Evolutionary conservation across 2,113 vertebrate genomes (phyloP), one percentile per base, ranked within the genome.

Genomic region (Prionailurus viverrinus): DNA sequence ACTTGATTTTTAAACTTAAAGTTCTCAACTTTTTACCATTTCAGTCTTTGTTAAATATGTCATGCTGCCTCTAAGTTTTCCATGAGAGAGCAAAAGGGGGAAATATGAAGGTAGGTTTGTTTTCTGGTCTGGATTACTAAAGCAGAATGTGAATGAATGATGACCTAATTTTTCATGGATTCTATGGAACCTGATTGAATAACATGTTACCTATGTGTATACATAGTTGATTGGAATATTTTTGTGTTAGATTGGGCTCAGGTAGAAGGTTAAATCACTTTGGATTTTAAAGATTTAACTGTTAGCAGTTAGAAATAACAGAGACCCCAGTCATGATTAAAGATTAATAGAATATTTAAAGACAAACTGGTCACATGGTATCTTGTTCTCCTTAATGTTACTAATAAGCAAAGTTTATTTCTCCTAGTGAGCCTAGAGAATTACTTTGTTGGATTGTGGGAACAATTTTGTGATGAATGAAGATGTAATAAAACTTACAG

Each of bases 301-400:
- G 51, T 74, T 53, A 74, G 45, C 6, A 73, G 18, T 23, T 74
- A 61, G 68, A 74, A 89, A 41, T 65, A 74, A 74, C 27, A 53
- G 81, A 76, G 25, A 94, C 1, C 1, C 9, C 68, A 63, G 63
- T 89, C 55, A 18, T 79, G 21, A 14, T 58, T 69, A 94, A 94
- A 94, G 29, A 87, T 15, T 91, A 69, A 41, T 80, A 80, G 89
- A 69, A 23, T 81, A 69, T 81, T 69, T 55, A 81, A 91, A 80
- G 48, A 63, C 89, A 33, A 7, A 66, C 27, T 55, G 13, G 29
- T 21, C 45, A 65, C 53, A 27, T 51, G 53, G 29, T 82, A 65
- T 89, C 71, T 94, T 55, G 5, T 94, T 69, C 63, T 87, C 63
- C 73, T 69, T 36, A 31, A 79, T 69, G 73, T 94, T 68, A 14